These are phyloP conservation scores for Macrotus californicus DNA, from an alignment of 2,113 vertebrate genomes.

Conservation along the genomic window DNA sequence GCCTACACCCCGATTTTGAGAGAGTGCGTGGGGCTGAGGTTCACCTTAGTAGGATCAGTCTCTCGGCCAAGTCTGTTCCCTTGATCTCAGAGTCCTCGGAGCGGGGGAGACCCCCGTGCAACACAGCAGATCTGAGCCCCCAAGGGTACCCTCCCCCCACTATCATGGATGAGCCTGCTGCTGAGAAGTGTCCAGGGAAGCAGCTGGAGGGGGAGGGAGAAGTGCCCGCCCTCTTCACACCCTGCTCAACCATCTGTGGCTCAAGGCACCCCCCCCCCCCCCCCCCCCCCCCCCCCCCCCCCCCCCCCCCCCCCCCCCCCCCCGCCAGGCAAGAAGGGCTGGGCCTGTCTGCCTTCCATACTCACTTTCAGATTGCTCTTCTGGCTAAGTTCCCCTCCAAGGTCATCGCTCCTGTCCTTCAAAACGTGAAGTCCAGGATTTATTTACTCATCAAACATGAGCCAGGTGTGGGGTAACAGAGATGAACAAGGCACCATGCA, in stretches of 20 bases:
- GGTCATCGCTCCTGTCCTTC: background rate
- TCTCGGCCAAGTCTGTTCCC: background rate
- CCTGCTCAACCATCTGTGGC: background rate
- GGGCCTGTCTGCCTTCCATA: background rate
- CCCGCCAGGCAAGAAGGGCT: background rate
- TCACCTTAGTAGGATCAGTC: background rate
- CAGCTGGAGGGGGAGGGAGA: background rate
- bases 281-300: background rate
- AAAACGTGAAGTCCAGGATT: background rate
- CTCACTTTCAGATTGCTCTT: background rate
- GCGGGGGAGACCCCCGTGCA: background rate
- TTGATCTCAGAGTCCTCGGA: background rate
- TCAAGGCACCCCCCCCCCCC: background rate
- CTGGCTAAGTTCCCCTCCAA: background rate
- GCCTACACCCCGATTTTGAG: background rate
- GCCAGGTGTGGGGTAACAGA: background rate
- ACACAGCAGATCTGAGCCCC: background rate
- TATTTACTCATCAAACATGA: background rate
- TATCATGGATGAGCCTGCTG: rapidly evolving
- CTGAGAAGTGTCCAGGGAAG: background rate
- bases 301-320: background rate
- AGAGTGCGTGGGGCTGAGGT: background rate
- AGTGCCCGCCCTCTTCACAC: rapidly evolving
- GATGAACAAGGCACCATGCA: background rate
- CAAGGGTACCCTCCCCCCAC: rapidly evolving